These are phyloP conservation scores for Lepus oiostolus DNA, from an alignment of 2,797 vertebrate genomes.

Conservation along the genomic window DNA sequence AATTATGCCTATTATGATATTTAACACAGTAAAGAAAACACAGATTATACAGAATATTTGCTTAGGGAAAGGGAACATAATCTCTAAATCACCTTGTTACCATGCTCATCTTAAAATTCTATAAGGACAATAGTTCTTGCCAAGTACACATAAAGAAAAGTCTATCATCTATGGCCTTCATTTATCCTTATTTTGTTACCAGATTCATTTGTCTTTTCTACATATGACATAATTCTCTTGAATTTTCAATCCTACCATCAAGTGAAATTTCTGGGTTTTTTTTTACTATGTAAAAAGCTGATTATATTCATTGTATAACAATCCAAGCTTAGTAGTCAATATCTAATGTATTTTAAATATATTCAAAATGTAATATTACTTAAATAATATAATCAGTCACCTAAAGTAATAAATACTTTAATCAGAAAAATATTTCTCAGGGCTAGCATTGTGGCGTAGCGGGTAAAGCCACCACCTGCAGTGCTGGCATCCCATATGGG, in stretches of 20 bases:
- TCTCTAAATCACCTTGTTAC: neutral
- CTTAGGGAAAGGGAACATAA: constrained; percentile 52
- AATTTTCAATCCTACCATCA: neutral
- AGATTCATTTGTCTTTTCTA: constrained; percentile 43
- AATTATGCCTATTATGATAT: constrained; percentile 50
- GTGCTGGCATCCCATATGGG: no score
- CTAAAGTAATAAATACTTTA: neutral
- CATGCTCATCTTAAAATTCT: constrained; percentile 27
- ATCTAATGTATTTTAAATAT: constrained; percentile 18
- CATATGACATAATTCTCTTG: constrained; percentile 54
- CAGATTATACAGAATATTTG: constrained; percentile 19
- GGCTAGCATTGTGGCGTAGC: no score
- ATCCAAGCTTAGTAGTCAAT: neutral
- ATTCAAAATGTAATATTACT: constrained; percentile 12
- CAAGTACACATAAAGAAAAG: neutral
- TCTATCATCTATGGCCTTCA: neutral
- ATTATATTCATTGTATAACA: constrained; percentile 74
- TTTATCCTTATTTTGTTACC: constrained; percentile 43
- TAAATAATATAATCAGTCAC: constrained; percentile 29
- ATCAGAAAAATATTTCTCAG: constrained; percentile 50
- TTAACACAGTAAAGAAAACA: neutral
- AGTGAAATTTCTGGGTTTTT: neutral
- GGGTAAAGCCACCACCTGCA: no score
- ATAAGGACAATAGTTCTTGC: neutral
- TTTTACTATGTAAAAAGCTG: constrained; percentile 75